Base-by-base conservation (phyloP, 2,888 invertebrate genomes). In the Morpho achilles region DNA sequence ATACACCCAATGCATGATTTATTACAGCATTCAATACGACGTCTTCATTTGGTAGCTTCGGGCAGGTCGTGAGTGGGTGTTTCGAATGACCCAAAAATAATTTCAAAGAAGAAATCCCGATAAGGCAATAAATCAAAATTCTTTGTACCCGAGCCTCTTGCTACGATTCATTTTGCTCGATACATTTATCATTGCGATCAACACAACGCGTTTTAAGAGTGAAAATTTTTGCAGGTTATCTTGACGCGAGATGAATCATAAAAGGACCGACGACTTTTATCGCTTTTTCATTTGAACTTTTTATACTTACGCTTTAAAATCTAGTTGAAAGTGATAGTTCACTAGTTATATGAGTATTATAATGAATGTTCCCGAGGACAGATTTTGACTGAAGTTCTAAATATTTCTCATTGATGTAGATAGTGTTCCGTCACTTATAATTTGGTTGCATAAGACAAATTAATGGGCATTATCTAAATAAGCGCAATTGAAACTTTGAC, bases 41-140 rank as follows among this genome's bases (percentile, higher is more conserved):
- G 78, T 84, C 87, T 88, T 88, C 83, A 87, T 87, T 81, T 76
- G 74, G 80, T 74, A 68, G 81, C 88, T 84, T 60, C 75, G 64
- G 87, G 88, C 87, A 65, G 74, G 74, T 85, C 88, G 88, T 88
- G 89, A 87, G 86, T 81, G 79, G 87, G 85, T 77, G 79, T 67
- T 74, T 70, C 67, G 67, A 76, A 75, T 81, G 80, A 84, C 82
- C 87, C 82, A 71, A 83, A 87, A 83, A 81, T 75, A 77, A 72
- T 74, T 75, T 78, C 74, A 77, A 79, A 79, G 74, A 67, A 69
- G 66, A 66, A 70, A 71, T 79, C 76, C 77, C 79, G 79, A 84
- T 82, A 75, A 82, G 82, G 87, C 73, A 79, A 87, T 89, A 87
- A 87, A 89, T 89, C 87, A 88, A 80, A 62, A 81, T 76, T 78